Conservation (phyloP, 2,113 vertebrate species). For the Thamnophis sirtalis region DNA sequence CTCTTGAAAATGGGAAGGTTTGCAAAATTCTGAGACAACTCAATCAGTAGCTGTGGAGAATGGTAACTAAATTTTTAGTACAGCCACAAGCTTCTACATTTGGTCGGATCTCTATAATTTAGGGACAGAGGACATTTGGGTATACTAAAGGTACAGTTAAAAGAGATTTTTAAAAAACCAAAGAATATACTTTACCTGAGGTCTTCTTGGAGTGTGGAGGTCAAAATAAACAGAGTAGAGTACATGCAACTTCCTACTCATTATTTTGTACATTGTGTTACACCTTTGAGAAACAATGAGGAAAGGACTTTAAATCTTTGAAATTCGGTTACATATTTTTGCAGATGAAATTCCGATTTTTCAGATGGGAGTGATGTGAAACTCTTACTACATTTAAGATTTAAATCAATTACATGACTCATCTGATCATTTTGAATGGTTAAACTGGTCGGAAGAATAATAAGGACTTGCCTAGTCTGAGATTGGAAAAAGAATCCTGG, state of each 20-base stretch:
- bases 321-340: neutral
- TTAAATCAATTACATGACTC: neutral
- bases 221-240: neutral
- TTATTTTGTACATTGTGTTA: neutral
- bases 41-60: neutral
- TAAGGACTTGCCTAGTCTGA: neutral
- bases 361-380: neutral
- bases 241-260: neutral
- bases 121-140: neutral
- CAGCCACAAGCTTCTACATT: neutral
- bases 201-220: neutral
- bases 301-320: neutral
- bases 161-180: neutral
- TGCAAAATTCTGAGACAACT: neutral
- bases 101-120: neutral
- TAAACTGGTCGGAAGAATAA: neutral
- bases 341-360: neutral
- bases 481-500: neutral
- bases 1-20: neutral
- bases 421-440: neutral
- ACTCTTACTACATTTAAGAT: neutral
- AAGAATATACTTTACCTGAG: neutral
- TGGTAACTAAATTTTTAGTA: neutral
- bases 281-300: neutral
- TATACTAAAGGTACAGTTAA: neutral